Base-by-base conservation (phyloP, 2,888 invertebrate species). In the Drosophila peninsularis region DNA sequence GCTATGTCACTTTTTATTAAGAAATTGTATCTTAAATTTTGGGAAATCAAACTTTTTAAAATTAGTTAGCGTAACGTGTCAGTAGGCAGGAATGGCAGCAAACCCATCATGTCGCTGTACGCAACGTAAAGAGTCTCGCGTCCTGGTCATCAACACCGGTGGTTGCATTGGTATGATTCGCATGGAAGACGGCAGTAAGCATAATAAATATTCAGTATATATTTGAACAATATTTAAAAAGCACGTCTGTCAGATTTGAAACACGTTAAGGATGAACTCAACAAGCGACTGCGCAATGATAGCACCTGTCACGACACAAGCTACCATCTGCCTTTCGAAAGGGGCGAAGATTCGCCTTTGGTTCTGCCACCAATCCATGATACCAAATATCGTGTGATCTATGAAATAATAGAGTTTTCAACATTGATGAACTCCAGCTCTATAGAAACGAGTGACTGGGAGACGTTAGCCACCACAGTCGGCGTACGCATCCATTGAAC, bases 91-190 rank as follows among this genome's bases (percentile, higher is more conserved):
- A 17, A 63, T 60, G 55, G n/a, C 27, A 19, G 14, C 19, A 19
- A 24, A 13, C 3, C 2, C 2, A 10, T 19, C n/a, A 7, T 63
- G 54, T 11, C 10, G 68, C 39, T 30, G 44, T 9, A 32, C 41
- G 10, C 47, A n/a, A 3, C 6, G 1, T 0, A 84, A 82, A 17
- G 95, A 95, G 77, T 93, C 94, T 11, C 93, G 93, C 55, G 96
- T 98, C 0, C 93, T 98, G 71, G 98, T 98, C 32, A 93, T 99
- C 36, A 98, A 98, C 90, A 98, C 98, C 0, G 99, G 99, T 0
- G 99, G 99, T 0, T 98, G 98, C 0, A 98, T 99, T 89, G 99
- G 99, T 41, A 99, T 99, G 99, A 94, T 96, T 75, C 94, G 95
- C 75, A 96, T 96, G 89, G 93, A 94, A 14, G 93, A 94, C 62